A percentile compares a stretch with the other conserved stretches of the same genome.
These are phyloP conservation scores for Halisarca cf. caerulea DNA, from an alignment of 37 sponge, comb jelly and placozoan genomes.

Conservation along the genomic window DNA sequence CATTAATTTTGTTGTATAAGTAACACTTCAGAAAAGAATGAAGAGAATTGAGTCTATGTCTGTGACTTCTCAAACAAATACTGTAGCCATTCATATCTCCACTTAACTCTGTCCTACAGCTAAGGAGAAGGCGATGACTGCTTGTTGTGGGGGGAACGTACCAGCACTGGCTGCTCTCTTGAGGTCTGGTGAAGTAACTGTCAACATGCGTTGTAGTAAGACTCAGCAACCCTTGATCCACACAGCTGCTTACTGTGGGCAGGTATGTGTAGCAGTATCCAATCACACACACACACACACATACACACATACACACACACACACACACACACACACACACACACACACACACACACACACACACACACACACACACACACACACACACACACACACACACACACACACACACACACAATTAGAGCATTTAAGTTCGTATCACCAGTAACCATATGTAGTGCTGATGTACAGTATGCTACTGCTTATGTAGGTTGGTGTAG, in stretches of 20 bases:
- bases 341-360: too few species aligned
- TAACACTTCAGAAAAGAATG: too few species aligned
- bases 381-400: slow-evolving; percentile 21
- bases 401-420: slow-evolving; percentile 16
- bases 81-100: too few species aligned
- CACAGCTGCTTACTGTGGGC: slow-evolving; percentile 78
- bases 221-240: slow-evolving; percentile 52
- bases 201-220: slow-evolving; percentile 24
- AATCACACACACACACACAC: neutral
- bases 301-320: too few species aligned
- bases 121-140: slow-evolving; percentile 61
- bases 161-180: slow-evolving; percentile 49
- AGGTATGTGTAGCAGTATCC: slow-evolving; percentile 37
- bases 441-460: too few species aligned
- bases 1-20: too few species aligned
- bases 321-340: too few species aligned
- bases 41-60: too few species aligned
- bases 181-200: slow-evolving; percentile 37
- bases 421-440: too few species aligned
- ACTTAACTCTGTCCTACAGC: slow-evolving; percentile 38
- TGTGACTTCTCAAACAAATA: too few species aligned
- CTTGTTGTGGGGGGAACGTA: slow-evolving; percentile 73
- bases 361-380: neutral
- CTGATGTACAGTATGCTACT: too few species aligned
- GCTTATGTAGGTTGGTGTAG: slow-evolving; percentile 39